These are phyloP conservation scores for Bombylius major DNA, from an alignment of 2,888 invertebrate genomes.

Conservation along the genomic window DNA sequence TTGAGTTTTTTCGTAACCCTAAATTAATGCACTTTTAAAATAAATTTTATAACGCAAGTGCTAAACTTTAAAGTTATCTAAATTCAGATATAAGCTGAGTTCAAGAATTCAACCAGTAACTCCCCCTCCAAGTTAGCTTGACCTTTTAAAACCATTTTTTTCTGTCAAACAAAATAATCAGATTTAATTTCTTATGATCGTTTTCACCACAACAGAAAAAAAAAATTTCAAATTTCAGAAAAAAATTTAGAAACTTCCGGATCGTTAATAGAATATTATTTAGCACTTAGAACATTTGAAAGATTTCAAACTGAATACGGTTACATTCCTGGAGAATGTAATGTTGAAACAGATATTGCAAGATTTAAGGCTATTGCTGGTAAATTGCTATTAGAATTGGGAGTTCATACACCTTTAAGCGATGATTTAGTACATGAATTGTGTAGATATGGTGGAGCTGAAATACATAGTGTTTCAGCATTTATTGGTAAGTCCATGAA, in stretches of 20 bases:
- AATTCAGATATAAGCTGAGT: too few species aligned
- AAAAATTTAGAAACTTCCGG: conserved; percentile 70
- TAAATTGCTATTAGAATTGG: conserved; percentile 76
- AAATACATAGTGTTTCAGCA: conserved; percentile 88
- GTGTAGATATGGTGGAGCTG: conserved; percentile 88
- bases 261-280: conserved; percentile 77
- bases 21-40: too few species aligned
- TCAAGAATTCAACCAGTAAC: too few species aligned
- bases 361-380: conserved; percentile 62
- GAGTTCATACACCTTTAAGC: conserved; percentile 61
- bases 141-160: background rate
- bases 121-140: background rate
- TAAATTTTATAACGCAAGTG: too few species aligned
- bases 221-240: conserved; percentile 34
- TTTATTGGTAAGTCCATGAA: conserved; percentile 48
- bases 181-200: background rate
- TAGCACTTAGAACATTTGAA: conserved; percentile 81
- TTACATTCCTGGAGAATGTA: conserved; percentile 77
- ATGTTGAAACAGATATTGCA: conserved; percentile 81
- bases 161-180: background rate
- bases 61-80: too few species aligned
- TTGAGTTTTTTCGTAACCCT: too few species aligned
- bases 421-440: conserved; percentile 94
- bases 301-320: conserved; percentile 80
- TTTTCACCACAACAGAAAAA: background rate